Percentiles rank a stretch among this genome's conserved stretches.
Evolutionary conservation across 2,888 invertebrate genomes (phyloP).

Genomic region (Electrophaes corylata): DNA sequence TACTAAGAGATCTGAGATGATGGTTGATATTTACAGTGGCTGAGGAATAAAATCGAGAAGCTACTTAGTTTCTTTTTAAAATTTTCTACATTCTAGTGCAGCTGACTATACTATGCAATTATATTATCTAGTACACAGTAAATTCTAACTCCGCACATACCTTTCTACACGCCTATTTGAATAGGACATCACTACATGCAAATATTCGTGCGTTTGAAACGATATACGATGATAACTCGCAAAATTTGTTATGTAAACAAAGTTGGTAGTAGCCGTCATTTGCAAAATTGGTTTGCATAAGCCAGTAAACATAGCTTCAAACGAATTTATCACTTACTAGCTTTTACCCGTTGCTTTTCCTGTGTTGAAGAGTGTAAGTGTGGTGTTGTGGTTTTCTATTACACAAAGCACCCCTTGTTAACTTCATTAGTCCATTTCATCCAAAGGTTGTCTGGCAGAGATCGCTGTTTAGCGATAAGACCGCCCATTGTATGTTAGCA

Average conservation of each 20-base stretch:
- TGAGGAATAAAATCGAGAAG: too few relatives aligned
- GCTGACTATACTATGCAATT: background rate
- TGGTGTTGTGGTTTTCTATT: too few relatives aligned
- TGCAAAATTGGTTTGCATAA: slow-evolving; percentile 31
- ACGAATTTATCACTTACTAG: slow-evolving; percentile 14
- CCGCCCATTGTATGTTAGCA: too few relatives aligned
- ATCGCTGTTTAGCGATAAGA: too few relatives aligned
- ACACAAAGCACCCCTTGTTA: too few relatives aligned
- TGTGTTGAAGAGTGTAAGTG: background rate
- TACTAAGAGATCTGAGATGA: too few relatives aligned
- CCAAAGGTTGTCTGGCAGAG: too few relatives aligned
- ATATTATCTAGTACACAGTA: background rate
- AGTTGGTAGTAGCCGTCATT: slow-evolving; percentile 23
- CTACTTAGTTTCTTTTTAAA: too few relatives aligned
- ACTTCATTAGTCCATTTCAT: too few relatives aligned
- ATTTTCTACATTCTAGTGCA: too few relatives aligned
- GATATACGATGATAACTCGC: slow-evolving; percentile 16
- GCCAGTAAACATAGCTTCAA: slow-evolving; percentile 20
- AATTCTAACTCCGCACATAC: slow-evolving; percentile 5
- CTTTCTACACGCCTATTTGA: slow-evolving; percentile 2
- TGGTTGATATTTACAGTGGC: too few relatives aligned
- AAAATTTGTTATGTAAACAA: slow-evolving; percentile 22
- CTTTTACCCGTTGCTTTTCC: background rate
- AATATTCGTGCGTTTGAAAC: slow-evolving; percentile 14
- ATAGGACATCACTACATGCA: slow-evolving; percentile 26